phyloP scores from a whole-genome alignment of 1,140 invertebrate genomes.

The Babylonia areolata region DNA sequence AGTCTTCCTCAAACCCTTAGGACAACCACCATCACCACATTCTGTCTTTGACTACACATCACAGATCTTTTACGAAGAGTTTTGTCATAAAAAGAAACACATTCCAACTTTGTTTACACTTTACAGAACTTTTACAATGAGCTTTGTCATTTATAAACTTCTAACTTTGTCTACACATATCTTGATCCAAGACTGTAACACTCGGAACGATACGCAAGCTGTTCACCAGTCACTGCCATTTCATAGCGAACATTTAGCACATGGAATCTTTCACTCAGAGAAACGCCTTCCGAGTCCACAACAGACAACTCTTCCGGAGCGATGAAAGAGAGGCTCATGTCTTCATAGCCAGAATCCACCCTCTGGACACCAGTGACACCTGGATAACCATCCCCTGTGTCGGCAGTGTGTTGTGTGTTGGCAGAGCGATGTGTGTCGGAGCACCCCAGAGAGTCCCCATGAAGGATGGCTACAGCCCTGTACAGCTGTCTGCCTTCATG shows the following conservation, averaged over 20 bases:
- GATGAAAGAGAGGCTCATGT: background rate
- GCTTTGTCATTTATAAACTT: no score
- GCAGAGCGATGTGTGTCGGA: background rate
- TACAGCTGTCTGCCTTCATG: background rate
- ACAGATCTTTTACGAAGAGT: no score
- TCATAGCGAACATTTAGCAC: constrained; percentile 2
- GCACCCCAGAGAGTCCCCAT: background rate
- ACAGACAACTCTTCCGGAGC: constrained; percentile 14
- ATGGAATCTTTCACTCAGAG: constrained; percentile 4
- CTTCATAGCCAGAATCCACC: constrained; percentile 7
- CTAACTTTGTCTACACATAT: background rate
- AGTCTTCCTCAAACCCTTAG: no score
- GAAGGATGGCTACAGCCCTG: background rate
- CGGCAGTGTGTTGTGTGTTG: background rate
- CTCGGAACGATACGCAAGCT: background rate
- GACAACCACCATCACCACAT: no score
- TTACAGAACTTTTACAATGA: no score
- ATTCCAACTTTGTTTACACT: no score
- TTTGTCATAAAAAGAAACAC: no score
- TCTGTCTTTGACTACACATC: no score
- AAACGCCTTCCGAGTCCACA: background rate
- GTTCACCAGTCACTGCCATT: background rate
- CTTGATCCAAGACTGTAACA: constrained; percentile 13
- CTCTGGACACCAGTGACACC: background rate
- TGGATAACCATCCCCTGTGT: background rate